A percentile compares a stretch with the other conserved stretches of the same genome.
Evolutionary conservation across 1,140 invertebrate species (phyloP).

Genomic region (Andricus grossulariae): DNA sequence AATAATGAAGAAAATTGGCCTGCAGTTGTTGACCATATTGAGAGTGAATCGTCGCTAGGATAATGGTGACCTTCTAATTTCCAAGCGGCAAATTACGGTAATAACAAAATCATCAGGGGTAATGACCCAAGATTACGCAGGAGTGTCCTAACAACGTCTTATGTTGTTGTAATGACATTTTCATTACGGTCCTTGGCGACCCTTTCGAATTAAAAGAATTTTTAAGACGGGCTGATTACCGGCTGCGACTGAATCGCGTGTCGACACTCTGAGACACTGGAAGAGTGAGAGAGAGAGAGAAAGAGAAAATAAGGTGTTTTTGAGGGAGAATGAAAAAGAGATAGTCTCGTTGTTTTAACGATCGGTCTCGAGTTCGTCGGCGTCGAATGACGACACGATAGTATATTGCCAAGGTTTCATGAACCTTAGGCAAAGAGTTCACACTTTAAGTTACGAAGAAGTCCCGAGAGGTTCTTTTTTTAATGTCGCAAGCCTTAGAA

Average conservation of each 20-base stretch:
- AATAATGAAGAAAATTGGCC: neutral
- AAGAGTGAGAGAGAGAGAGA: neutral
- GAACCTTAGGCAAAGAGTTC: slow-evolving; percentile 32
- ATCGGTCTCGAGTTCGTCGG: slow-evolving; percentile 49
- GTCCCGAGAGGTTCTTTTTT: slow-evolving; percentile 19
- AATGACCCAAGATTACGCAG: slow-evolving; percentile 13
- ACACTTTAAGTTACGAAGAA: slow-evolving; percentile 5
- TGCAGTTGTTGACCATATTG: neutral
- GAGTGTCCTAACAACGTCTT: slow-evolving; percentile 28
- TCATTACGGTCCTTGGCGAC: neutral
- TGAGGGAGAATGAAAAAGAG: neutral
- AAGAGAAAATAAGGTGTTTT: slow-evolving; percentile 5
- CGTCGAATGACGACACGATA: slow-evolving; percentile 51
- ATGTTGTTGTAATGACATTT: slow-evolving; percentile 5
- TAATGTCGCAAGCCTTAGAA: slow-evolving; percentile 24
- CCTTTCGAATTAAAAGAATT: slow-evolving; percentile 14
- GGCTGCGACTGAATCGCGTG: slow-evolving; percentile 15
- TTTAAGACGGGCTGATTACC: slow-evolving; percentile 14
- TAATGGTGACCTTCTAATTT: slow-evolving; percentile 22
- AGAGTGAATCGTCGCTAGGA: neutral
- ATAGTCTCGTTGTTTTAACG: slow-evolving; percentile 41
- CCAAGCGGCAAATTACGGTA: slow-evolving; percentile 7
- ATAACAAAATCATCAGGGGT: slow-evolving; percentile 15
- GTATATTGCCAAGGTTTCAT: slow-evolving; percentile 46
- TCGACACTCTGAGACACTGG: neutral